Evolutionary conservation across 2,797 vertebrate genomes (phyloP), one percentile per base, ranked within the genome.

Genomic region (Cyclura pinguis): DNA sequence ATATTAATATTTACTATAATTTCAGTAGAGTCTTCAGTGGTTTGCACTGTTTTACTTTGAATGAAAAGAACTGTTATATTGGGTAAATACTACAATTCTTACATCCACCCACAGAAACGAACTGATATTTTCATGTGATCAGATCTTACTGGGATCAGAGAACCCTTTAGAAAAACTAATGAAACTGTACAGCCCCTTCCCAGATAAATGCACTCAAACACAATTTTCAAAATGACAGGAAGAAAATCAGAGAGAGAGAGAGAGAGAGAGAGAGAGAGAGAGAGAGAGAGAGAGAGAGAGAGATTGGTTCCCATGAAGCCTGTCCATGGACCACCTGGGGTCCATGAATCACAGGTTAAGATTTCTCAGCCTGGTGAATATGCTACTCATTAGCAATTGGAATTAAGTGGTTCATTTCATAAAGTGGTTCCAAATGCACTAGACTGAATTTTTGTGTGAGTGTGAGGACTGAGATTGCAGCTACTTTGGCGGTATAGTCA

Each of bases 391-490:
- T 82, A 84, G 24, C 5, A 93, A 14, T 86, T 91, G 29, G 50
- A 95, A 93, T 83, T 85, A 89, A 94, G 91, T 91, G 80, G 24
- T 92, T 96, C 92, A 9, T 76, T 62, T 87, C 6, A 87, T 92
- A 83, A 94, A 90, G 74, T 93, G 76, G 89, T 89, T 94, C 84
- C 91, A 95, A 94, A 83, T 72, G 0, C 1, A 38, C 93, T 84
- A 6, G 64, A 90, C 89, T 73, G 50, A 92, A 91, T 83, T 73
- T 32, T 14, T 85, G 86, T 89, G 85, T 90, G 20, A 12, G 87
- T 93, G 72, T 64, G 0, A 0, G 89, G 92, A 91, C 22, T 93
- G 84, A 93, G 82, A 22, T 92, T 90, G 38, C 67, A n/a, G 64
- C 84, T 94, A 92, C 78, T 93, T 14, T 92, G 89, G 42, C 88